These are phyloP conservation scores for Oeneis ivallda DNA, from an alignment of 2,888 invertebrate genomes.

Conservation along the genomic window DNA sequence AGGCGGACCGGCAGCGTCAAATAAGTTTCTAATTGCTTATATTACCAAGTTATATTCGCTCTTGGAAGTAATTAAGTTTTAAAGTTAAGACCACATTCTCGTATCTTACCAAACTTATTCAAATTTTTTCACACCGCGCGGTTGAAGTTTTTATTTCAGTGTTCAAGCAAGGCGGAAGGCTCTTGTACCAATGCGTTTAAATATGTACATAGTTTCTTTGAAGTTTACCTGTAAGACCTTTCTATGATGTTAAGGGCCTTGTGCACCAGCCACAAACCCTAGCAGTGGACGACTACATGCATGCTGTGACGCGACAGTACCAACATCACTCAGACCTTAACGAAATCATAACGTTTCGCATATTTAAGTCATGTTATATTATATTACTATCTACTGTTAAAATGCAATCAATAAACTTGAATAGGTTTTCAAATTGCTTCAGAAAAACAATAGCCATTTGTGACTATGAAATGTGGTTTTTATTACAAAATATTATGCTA, in stretches of 20 bases:
- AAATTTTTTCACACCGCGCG: conserved; percentile 48
- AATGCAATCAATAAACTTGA: not conserved
- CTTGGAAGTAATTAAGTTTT: conserved; percentile 77
- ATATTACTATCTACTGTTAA: not conserved
- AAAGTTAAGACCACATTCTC: conserved; percentile 72
- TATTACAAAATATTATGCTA: too few relatives aligned
- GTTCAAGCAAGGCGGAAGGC: conserved; percentile 42
- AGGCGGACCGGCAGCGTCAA: conserved; percentile 79
- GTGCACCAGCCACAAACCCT: too few relatives aligned
- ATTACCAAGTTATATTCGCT: conserved; percentile 80
- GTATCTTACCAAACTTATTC: conserved; percentile 58
- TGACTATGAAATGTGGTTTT: too few relatives aligned
- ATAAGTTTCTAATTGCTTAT: conserved; percentile 82
- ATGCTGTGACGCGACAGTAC: too few relatives aligned
- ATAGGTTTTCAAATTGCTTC: too few relatives aligned
- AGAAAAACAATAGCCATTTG: too few relatives aligned
- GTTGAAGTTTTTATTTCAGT: conserved; percentile 44
- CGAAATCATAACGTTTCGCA: too few relatives aligned
- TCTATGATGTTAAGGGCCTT: too few relatives aligned
- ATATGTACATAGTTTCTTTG: not conserved
- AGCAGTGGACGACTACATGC: too few relatives aligned
- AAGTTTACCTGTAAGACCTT: not conserved
- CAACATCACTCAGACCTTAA: too few relatives aligned
- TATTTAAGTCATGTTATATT: too few relatives aligned
- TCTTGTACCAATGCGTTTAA: conserved; percentile 43